Percentiles rank a stretch among this genome's conserved stretches.
Conservation (phyloP, 2,797 vertebrate species). For the Yasuhikotakia modesta region DNA sequence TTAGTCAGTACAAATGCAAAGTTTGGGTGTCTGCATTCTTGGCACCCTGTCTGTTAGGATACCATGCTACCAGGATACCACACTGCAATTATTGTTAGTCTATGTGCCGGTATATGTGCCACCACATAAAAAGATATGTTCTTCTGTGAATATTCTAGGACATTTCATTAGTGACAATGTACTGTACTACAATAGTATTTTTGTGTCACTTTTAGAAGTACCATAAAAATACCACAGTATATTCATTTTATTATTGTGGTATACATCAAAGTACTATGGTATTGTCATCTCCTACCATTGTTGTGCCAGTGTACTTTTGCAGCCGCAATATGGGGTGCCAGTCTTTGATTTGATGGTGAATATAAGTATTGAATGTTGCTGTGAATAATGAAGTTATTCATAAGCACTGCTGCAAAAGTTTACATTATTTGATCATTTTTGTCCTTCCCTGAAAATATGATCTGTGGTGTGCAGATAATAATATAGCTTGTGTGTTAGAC, state of each 20-base stretch:
- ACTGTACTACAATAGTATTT: too few species aligned
- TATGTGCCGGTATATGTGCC: too few species aligned
- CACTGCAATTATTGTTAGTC: too few species aligned
- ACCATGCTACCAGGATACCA: too few species aligned
- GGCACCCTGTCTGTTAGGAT: too few species aligned
- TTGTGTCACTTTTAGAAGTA: background rate
- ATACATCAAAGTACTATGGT: background rate
- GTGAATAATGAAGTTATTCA: background rate
- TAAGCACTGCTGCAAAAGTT: background rate
- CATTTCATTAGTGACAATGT: too few species aligned
- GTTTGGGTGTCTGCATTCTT: background rate
- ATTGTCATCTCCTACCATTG: background rate
- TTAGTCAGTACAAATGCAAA: too few species aligned
- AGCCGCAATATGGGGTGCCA: background rate
- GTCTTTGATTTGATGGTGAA: background rate
- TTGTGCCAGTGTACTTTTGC: background rate
- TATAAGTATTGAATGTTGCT: background rate
- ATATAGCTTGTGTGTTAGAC: slow-evolving; percentile 7
- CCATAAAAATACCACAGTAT: background rate
- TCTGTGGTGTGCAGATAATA: slow-evolving; percentile 1
- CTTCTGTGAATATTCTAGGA: too few species aligned
- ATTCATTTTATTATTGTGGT: background rate
- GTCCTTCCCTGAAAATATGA: background rate
- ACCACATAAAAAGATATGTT: too few species aligned
- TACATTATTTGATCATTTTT: background rate